Percentiles rank a stretch among this genome's conserved stretches.
Conservation (phyloP, 2,113 vertebrate species). For the Anthoscopus minutus region DNA sequence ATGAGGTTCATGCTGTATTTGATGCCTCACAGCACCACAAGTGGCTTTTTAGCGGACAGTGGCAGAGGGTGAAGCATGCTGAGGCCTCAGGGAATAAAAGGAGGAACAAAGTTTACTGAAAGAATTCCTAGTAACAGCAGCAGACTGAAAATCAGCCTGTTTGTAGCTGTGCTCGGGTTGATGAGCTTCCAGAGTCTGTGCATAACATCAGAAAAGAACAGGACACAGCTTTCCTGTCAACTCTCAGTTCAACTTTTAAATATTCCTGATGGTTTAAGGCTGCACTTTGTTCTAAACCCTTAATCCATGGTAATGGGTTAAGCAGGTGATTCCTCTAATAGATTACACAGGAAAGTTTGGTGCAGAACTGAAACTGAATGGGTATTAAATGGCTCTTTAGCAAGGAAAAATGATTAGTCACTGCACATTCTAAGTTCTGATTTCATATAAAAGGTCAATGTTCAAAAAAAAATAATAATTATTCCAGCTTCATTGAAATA, state of each 20-base stretch:
- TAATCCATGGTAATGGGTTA: not conserved
- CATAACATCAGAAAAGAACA: not conserved
- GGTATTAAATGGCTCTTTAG: not conserved
- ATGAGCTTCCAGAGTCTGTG: not conserved
- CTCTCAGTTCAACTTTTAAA: not conserved
- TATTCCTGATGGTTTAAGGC: not conserved
- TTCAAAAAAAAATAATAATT: not conserved
- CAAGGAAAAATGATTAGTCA: not conserved
- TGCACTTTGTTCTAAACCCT: not conserved
- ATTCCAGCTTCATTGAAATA: not conserved
- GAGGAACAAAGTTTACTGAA: not conserved
- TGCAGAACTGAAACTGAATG: not conserved
- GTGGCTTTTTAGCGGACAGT: not conserved
- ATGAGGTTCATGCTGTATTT: fast-evolving
- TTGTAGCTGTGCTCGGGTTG: not conserved
- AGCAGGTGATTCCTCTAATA: not conserved
- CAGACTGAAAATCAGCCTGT: not conserved
- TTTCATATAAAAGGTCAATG: not conserved
- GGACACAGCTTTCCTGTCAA: not conserved
- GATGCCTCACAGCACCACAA: not conserved
- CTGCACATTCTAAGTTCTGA: not conserved
- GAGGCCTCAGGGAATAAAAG: not conserved
- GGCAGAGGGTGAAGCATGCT: not conserved
- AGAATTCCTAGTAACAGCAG: not conserved
- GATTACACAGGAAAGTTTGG: not conserved